phyloP scores from a whole-genome alignment of 2,113 vertebrate species.

The Hyla sarda region DNA sequence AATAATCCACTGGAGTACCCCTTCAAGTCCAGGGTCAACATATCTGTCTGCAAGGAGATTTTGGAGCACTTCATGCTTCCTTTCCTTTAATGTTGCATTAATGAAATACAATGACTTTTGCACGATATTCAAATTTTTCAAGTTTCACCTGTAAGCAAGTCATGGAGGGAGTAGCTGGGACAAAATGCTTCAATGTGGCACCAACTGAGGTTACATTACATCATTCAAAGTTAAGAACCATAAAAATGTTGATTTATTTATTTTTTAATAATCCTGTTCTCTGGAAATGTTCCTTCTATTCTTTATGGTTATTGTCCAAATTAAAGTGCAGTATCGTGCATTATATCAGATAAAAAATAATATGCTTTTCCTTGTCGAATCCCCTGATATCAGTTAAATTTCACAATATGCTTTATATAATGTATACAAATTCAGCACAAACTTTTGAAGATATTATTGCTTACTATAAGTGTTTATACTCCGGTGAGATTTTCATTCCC shows the following conservation, averaged over 20 bases:
- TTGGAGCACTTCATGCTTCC: too few species aligned
- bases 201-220: too few species aligned
- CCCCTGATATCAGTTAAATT: background rate
- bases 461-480: slow-evolving; percentile 13
- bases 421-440: background rate
- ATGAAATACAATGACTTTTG: too few species aligned
- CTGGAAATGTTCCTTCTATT: background rate
- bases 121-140: too few species aligned
- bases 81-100: too few species aligned
- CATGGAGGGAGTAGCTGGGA: background rate
- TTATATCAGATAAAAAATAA: background rate
- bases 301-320: background rate
- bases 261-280: background rate
- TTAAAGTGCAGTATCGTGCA: background rate
- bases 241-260: background rate
- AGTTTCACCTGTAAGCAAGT: background rate
- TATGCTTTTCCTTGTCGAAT: background rate
- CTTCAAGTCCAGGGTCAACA: too few species aligned
- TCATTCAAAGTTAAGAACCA: too few species aligned
- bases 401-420: background rate
- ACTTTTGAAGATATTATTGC: slow-evolving; percentile 6
- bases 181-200: background rate
- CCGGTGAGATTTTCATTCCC: slow-evolving; percentile 5
- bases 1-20: too few species aligned
- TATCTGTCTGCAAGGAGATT: too few species aligned